Percentiles rank a stretch among this genome's conserved stretches.
Evolutionary conservation across 2,113 vertebrate genomes (phyloP).

Genomic region (Microcebus jonahi): DNA sequence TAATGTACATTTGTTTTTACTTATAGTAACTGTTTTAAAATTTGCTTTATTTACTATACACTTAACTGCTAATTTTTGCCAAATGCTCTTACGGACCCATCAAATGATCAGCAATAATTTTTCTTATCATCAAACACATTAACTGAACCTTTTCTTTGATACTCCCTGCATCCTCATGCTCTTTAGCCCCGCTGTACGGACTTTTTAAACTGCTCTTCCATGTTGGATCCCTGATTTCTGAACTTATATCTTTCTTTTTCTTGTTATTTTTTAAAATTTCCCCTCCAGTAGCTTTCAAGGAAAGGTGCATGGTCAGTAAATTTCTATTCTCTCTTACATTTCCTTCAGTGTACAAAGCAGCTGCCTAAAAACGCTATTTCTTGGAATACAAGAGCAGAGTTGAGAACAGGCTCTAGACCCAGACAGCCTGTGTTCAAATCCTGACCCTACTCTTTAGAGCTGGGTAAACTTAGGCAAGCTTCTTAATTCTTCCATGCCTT

Average conservation of each 20-base stretch:
- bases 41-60: not conserved
- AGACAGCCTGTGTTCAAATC: not conserved
- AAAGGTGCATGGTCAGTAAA: not conserved
- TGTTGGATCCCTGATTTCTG: not conserved
- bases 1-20: conserved; percentile 10
- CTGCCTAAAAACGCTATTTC: not conserved
- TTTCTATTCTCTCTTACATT: not conserved
- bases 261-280: not conserved
- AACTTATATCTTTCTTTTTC: not conserved
- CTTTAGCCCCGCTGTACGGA: not conserved
- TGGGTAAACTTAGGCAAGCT: not conserved
- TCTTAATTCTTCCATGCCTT: not conserved
- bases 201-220: not conserved
- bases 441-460: not conserved
- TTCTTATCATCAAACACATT: not conserved
- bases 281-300: not conserved
- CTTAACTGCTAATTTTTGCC: not conserved
- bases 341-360: not conserved
- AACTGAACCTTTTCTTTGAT: not conserved
- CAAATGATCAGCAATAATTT: not conserved
- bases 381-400: not conserved
- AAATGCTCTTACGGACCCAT: not conserved
- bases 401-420: not conserved
- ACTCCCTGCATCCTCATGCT: not conserved
- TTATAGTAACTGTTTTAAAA: not conserved